Conservation (phyloP, 2,797 vertebrate genomes). For the Cryptoblepharus egeriae region DNA sequence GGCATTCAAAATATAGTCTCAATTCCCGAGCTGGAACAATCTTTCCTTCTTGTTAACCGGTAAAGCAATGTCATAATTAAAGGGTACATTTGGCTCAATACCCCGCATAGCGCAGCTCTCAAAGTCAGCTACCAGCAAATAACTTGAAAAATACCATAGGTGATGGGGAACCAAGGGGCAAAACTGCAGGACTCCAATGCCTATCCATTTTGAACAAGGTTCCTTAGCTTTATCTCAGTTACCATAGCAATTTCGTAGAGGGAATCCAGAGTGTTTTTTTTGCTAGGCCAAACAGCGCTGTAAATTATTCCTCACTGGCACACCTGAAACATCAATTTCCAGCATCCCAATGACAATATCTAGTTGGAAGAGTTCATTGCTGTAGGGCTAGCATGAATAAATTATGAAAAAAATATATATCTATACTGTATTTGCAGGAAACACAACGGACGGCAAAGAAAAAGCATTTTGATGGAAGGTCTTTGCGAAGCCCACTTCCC, state of each 20-base stretch:
- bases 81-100: conserved; percentile 23
- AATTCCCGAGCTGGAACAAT: not conserved
- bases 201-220: conserved; percentile 16
- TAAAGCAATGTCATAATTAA: conserved; percentile 29
- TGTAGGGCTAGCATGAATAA: conserved; percentile 6
- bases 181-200: conserved; percentile 30
- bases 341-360: conserved; percentile 31
- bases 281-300: conserved; percentile 32
- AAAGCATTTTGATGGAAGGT: not conserved
- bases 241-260: conserved; percentile 47
- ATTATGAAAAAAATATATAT: conserved; percentile 27
- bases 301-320: conserved; percentile 35
- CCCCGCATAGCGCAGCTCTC: not conserved
- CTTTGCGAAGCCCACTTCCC: conserved; percentile 25
- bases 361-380: conserved; percentile 13
- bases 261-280: conserved; percentile 42
- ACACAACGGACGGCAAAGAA: conserved; percentile 12
- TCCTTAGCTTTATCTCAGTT: conserved; percentile 46
- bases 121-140: not conserved
- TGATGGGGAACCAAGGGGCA: conserved; percentile 35
- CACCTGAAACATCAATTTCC: conserved; percentile 38
- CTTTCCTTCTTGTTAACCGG: not conserved
- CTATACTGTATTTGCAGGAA: conserved; percentile 18
- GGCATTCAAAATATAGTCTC: not conserved
- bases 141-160: not conserved